Percentiles rank a stretch among this genome's conserved stretches.
phyloP scores from a whole-genome alignment of 2,113 vertebrate species.

The Oenanthe melanoleuca region DNA sequence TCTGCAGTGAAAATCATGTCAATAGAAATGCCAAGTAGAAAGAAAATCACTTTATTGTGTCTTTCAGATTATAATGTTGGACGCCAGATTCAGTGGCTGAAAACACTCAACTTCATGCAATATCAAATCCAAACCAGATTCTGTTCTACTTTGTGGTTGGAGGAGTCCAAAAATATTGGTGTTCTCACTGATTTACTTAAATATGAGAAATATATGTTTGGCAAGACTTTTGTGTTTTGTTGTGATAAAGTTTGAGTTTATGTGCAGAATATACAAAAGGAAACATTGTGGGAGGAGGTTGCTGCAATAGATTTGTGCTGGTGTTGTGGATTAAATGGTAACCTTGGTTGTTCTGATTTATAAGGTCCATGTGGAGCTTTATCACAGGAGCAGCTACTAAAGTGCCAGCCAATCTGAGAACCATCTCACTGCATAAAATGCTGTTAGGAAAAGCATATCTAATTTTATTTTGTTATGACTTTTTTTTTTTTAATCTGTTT shows the following conservation, averaged over 20 bases:
- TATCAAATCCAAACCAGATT: background rate
- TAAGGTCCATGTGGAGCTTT: background rate
- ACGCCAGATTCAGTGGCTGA: slow-evolving; percentile 12
- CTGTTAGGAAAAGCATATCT: background rate
- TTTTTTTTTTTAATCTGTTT: background rate
- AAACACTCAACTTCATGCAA: background rate
- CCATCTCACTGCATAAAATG: background rate
- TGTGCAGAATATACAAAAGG: background rate
- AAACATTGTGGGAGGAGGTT: background rate
- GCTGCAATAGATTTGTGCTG: background rate
- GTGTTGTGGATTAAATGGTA: background rate
- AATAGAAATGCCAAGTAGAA: background rate
- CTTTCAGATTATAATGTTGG: background rate
- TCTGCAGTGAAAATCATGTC: background rate
- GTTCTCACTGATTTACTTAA: background rate
- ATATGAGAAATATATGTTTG: background rate
- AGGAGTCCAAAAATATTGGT: background rate
- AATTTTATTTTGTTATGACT: background rate
- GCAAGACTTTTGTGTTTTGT: background rate
- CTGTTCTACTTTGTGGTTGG: background rate
- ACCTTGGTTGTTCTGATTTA: background rate
- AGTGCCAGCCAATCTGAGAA: background rate
- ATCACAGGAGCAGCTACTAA: background rate
- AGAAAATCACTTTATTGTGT: background rate
- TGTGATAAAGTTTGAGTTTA: background rate